Evolutionary conservation across 2,888 invertebrate species (phyloP), one percentile per base, ranked within the genome.

Genomic region (Rugalucina vietnamica): DNA sequence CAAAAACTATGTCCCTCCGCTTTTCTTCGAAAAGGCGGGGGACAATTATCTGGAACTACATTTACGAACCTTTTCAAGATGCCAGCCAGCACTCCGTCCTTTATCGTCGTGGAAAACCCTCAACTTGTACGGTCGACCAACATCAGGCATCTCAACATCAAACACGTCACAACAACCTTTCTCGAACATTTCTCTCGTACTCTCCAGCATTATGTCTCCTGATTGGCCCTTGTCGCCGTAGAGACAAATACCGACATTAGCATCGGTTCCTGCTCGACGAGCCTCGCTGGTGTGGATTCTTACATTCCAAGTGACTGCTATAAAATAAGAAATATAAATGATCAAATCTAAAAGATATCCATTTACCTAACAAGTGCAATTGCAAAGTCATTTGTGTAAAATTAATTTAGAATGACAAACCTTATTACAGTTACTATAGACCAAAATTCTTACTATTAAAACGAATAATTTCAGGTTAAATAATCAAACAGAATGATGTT

Each of bases 141-240:
- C 88, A 27, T 94, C 94, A 12, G 76, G 83, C 69, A 93, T 89
- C 75, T 93, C 92, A 3, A 94, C 84, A 80, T 94, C 93, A 88
- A 95, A 95, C 74, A 90, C 89, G 87, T 95, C 95, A 72, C 90
- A 87, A 37, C 93, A 88, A 54, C 94, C 95, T 27, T 90, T 82
- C 88, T 95, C 95, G 85, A 95, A 95, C 71, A 89, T 91, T 84
- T 95, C 93, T 14, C 92, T 92, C 81, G 94, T 94, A 88, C 94
- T 94, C 75, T 91, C 90, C 18, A 95, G 88, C 27, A 76, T 57
- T 32, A 95, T 90, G 54, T 94, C 94, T 71, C 95, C 95, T 10
- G 95, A 91, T 86, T 95, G 95, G 0, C 93, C 93, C 43, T 93
- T 93, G 43, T 93, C 93, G 24, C 95, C 95, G 84, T 95, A 95